Evolutionary conservation across 2,888 invertebrate species (phyloP).

Genomic region (Temnothorax unifasciatus): DNA sequence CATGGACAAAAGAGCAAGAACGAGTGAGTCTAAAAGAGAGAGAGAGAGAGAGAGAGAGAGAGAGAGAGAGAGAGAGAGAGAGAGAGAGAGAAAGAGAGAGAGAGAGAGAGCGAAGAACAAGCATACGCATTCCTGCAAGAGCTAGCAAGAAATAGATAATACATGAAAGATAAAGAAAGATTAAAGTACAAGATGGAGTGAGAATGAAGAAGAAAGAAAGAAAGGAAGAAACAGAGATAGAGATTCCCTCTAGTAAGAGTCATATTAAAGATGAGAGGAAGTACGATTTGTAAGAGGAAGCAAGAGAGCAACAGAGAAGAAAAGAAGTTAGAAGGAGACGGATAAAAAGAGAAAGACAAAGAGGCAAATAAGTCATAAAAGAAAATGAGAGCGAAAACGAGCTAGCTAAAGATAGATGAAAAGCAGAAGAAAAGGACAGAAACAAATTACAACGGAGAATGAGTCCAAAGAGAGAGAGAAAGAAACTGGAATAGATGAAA

Average conservation of each 20-base stretch:
- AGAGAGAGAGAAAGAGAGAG: too few species aligned
- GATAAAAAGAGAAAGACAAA: conserved; percentile 23
- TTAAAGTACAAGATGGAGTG: conserved; percentile 4
- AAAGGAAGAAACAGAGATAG: background rate
- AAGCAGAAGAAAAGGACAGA: conserved; percentile 19
- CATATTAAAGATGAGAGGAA: conserved; percentile 31
- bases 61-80: background rate
- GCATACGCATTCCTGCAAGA: background rate
- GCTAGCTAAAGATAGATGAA: conserved; percentile 36
- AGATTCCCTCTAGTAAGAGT: conserved; percentile 21
- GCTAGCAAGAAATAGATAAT: conserved; percentile 14
- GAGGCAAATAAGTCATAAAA: background rate
- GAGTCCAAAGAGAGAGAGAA: conserved; percentile 21
- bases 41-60: too few species aligned
- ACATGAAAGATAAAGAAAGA: background rate
- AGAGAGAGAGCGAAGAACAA: background rate
- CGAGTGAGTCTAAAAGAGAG: background rate
- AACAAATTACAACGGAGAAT: conserved; percentile 29
- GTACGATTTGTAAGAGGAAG: conserved; percentile 24
- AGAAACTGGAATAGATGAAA: conserved; percentile 42
- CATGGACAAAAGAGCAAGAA: conserved; percentile 14
- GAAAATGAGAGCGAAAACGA: conserved; percentile 8
- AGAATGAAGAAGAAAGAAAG: conserved; percentile 49
- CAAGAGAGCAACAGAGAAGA: conserved; percentile 30
- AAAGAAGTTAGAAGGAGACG: background rate